Percentiles rank a stretch among this genome's conserved stretches.
These are phyloP conservation scores for Stenolophus ochropezus DNA, from an alignment of 2,888 invertebrate genomes.

Conservation along the genomic window DNA sequence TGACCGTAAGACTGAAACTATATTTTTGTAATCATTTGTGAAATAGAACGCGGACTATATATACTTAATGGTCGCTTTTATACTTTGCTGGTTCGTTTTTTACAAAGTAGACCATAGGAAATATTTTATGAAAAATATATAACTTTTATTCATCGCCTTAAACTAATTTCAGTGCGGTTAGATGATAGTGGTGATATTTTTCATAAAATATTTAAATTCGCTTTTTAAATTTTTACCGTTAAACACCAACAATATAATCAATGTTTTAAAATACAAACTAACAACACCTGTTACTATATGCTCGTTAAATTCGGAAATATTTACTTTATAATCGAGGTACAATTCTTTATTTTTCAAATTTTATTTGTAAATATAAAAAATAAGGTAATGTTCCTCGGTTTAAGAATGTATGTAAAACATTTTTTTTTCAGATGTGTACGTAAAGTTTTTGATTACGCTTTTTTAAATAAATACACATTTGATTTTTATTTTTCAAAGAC, in stretches of 20 bases:
- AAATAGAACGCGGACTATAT: constrained; percentile 54
- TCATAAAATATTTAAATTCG: not conserved
- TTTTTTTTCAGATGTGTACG: not conserved
- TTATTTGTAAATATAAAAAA: too few relatives aligned
- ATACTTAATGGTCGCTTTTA: constrained; percentile 39
- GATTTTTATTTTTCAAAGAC: constrained; percentile 6
- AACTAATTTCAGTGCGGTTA: not conserved
- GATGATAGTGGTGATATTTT: not conserved
- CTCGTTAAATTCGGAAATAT: not conserved
- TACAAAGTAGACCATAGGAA: not conserved
- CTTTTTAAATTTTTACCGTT: not conserved
- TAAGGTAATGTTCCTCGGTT: too few relatives aligned
- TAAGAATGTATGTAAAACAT: too few relatives aligned
- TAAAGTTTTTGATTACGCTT: not conserved
- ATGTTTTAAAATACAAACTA: not conserved
- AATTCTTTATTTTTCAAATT: not conserved
- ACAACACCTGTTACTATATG: not conserved
- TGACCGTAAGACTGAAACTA: constrained; percentile 54
- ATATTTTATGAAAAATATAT: not conserved
- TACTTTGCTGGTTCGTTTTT: not conserved
- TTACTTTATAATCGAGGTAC: not conserved
- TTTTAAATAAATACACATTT: not conserved
- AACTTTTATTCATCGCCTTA: not conserved
- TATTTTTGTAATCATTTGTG: constrained; percentile 53
- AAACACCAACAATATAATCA: not conserved